Evolutionary conservation across 1,140 invertebrate species (phyloP), one percentile per base, ranked within the genome.

Genomic region (Andricus grossulariae): DNA sequence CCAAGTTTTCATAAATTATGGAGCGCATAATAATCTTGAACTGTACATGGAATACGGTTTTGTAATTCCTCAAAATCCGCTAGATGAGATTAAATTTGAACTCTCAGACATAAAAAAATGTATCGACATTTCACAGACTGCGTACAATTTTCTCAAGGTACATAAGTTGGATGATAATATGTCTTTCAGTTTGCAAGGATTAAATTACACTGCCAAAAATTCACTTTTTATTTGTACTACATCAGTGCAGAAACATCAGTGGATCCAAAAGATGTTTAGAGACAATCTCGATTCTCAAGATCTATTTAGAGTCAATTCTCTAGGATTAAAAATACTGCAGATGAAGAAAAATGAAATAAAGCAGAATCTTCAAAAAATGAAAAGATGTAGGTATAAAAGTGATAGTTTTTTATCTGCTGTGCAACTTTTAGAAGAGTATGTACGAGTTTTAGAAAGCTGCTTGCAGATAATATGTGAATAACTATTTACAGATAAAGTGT

Each of bases 1-100:
- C 16, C 94, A 96, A 91, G 92, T 96, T 73, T 96, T 95, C 84
- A 96, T 97, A 60, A 95, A 93, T 79, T 97, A 97, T 87, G 96
- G 96, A 4, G 85, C 93, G 12, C 94, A 96, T 86, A 90, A 93
- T 74, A 97, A 95, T 90, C 80, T 92, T 1, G 94, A 94, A 81
- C 89, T 97, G 4, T 93, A 95, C 72, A 85, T 93, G 0, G 94
- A 97, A 77, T 97, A 97, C 89, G 96, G 96, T 0, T 97, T 97
- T 88, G 93, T 93, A 73, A 87, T 96, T 51, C 86, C 92, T 11
- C 82, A 89, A 12, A 96, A 96, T 90, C 82, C 87, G 19, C 88
- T 94, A 80, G 95, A 95, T 87, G 91, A 90, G 80, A 88, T 96
- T 77, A 83, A 86, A 73, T 91, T 94, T 76, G 84, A 88, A 51